These are phyloP conservation scores for Limnephilus auricula DNA, from an alignment of 2,888 invertebrate species.

Conservation along the genomic window DNA sequence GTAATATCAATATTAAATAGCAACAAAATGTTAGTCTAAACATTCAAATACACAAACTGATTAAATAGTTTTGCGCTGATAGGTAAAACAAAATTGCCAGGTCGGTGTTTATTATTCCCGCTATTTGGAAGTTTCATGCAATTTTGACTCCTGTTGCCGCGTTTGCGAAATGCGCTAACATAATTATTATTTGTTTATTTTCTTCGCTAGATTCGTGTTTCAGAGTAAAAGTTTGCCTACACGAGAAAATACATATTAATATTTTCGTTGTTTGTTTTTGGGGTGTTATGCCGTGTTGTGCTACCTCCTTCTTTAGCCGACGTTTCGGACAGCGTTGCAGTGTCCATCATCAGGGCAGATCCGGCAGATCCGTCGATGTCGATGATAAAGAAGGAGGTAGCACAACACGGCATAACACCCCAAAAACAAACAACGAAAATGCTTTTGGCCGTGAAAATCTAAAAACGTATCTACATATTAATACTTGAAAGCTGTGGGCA, in stretches of 20 bases:
- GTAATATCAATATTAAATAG: background rate
- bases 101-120: background rate
- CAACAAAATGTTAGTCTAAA: too few species aligned
- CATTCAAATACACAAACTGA: background rate
- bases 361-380: too few species aligned
- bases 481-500: background rate
- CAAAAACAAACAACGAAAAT: too few species aligned
- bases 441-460: too few species aligned
- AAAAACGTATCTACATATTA: too few species aligned
- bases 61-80: background rate
- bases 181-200: background rate
- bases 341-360: too few species aligned
- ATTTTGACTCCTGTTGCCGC: background rate
- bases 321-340: too few species aligned
- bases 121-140: background rate
- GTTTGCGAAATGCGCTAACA: background rate
- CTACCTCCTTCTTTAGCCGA: too few species aligned
- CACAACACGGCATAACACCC: too few species aligned
- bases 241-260: background rate
- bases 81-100: background rate
- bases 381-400: too few species aligned
- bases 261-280: too few species aligned
- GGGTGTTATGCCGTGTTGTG: too few species aligned
- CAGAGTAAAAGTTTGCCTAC: background rate
- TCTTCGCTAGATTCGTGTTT: background rate